phyloP scores from a whole-genome alignment of 2,113 vertebrate species.

The Calyptomena viridis region DNA sequence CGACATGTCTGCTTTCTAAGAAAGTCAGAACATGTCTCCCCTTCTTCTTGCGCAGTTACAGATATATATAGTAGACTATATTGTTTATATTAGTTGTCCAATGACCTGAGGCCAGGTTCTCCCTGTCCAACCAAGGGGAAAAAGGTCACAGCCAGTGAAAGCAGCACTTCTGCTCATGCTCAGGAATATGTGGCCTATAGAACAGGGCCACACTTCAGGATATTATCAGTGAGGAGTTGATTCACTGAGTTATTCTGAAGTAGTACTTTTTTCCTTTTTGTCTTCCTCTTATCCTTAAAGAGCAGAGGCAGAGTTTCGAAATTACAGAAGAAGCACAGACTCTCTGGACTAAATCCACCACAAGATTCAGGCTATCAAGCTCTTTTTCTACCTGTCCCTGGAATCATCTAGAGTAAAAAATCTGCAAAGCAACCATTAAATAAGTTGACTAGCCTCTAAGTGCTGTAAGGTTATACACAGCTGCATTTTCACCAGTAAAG shows the following conservation, averaged over 20 bases:
- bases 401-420: not conserved
- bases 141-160: no score
- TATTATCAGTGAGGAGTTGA: not conserved
- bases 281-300: not conserved
- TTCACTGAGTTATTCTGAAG: not conserved
- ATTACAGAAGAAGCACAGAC: not conserved
- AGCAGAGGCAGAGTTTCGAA: not conserved
- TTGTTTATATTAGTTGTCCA: no score
- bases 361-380: not conserved
- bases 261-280: not conserved
- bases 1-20: no score
- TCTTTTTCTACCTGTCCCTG: not conserved
- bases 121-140: no score
- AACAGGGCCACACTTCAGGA: no score
- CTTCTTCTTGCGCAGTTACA: no score
- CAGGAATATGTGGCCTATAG: no score
- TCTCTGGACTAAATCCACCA: not conserved
- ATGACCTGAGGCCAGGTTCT: no score
- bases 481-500: not conserved
- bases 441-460: not conserved
- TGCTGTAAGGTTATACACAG: not conserved
- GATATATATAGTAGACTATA: no score
- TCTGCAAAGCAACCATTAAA: not conserved
- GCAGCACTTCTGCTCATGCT: no score
- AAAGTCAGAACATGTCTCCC: no score